Conservation (phyloP, 2,113 vertebrate species). For the Montifringilla adamsi region DNA sequence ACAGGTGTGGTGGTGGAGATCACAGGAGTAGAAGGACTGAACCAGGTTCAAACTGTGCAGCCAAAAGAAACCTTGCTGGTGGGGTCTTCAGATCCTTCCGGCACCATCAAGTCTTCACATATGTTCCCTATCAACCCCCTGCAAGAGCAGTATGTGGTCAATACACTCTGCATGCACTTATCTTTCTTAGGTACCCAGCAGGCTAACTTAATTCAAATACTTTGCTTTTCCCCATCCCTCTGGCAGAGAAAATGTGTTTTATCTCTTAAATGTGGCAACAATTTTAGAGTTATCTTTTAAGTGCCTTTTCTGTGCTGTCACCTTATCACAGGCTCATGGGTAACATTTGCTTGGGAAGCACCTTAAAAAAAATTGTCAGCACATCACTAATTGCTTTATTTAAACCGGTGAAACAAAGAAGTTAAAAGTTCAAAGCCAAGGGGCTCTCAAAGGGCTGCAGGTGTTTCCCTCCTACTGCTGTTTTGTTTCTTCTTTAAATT, state of each 20-base stretch:
- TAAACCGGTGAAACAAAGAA: not conserved
- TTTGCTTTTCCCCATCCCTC: not conserved
- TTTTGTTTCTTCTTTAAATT: not conserved
- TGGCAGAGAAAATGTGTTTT: not conserved
- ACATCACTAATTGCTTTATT: not conserved
- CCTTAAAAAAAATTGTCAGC: not conserved
- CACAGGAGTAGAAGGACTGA: not conserved
- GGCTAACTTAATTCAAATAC: not conserved
- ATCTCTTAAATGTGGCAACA: not conserved
- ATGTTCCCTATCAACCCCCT: not conserved
- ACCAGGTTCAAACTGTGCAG: not conserved
- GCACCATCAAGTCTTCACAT: not conserved
- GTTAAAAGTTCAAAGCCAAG: not conserved
- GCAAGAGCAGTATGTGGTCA: not conserved
- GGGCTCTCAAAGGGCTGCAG: conserved; percentile 4
- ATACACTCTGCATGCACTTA: not conserved
- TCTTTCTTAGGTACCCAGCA: not conserved
- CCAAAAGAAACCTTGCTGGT: not conserved
- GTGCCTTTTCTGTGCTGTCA: not conserved
- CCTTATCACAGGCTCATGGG: not conserved
- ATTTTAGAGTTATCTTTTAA: not conserved
- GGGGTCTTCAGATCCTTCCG: not conserved
- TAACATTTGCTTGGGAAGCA: not conserved
- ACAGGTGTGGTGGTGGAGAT: not conserved
- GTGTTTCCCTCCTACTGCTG: conserved; percentile 33